Evolutionary conservation across 2,888 invertebrate genomes (phyloP).

Genomic region (Acronicta psi): DNA sequence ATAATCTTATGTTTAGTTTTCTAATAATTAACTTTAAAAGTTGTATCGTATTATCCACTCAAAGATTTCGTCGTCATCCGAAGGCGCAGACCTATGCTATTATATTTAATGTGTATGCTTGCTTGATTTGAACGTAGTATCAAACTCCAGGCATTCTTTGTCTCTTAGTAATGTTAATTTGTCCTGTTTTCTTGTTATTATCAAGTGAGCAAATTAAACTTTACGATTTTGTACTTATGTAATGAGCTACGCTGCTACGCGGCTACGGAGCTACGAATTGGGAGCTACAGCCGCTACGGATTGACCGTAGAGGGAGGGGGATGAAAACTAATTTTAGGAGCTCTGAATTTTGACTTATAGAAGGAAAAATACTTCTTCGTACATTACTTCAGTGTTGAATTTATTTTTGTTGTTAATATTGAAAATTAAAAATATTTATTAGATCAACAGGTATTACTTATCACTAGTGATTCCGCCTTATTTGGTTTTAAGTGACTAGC

Average conservation of each 20-base stretch:
- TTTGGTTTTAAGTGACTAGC: too few relatives aligned
- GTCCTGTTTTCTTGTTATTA: slow-evolving; percentile 82
- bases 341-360: not conserved
- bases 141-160: slow-evolving; percentile 86
- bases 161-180: slow-evolving; percentile 86
- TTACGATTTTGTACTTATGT: slow-evolving; percentile 72
- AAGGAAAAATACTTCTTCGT: too few relatives aligned
- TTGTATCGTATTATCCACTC: slow-evolving; percentile 61
- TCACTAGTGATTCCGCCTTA: too few relatives aligned
- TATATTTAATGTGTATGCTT: slow-evolving; percentile 86
- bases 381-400: too few relatives aligned
- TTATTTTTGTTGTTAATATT: too few relatives aligned
- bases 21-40: not conserved
- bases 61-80: slow-evolving; percentile 68
- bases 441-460: too few relatives aligned
- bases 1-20: too few relatives aligned
- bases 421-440: too few relatives aligned
- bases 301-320: slow-evolving; percentile 18
- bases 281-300: slow-evolving; percentile 36
- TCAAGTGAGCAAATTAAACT: slow-evolving; percentile 80
- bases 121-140: slow-evolving; percentile 89
- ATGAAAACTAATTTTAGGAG: not conserved
- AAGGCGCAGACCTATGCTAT: slow-evolving; percentile 81
- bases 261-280: slow-evolving; percentile 48
- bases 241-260: slow-evolving; percentile 71